A percentile compares a stretch with the other conserved stretches of the same genome.
Conservation (phyloP, 2,797 vertebrate genomes). For the Pelobates cultripes region DNA sequence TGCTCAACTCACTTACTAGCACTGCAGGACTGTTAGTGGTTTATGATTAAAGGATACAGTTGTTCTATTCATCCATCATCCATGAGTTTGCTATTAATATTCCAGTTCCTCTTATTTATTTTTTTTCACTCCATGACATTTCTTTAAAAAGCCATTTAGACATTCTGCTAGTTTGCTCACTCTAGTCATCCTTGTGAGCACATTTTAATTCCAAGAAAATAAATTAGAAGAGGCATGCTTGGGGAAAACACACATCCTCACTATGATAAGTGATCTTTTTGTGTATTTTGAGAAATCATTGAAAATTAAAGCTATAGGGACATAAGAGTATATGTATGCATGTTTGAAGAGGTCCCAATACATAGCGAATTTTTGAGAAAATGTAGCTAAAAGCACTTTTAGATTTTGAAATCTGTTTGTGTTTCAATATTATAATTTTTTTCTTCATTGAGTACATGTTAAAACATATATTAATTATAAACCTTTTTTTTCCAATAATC, state of each 20-base stretch:
- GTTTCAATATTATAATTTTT: conserved; percentile 24
- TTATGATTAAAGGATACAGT: conserved; percentile 71
- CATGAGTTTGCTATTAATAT: conserved; percentile 68
- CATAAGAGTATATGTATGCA: conserved; percentile 54
- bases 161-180: conserved; percentile 54
- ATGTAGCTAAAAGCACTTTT: background rate
- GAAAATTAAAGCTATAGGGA: conserved; percentile 58
- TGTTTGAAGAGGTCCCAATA: conserved; percentile 18
- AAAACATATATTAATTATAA: conserved; percentile 35
- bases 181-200: conserved; percentile 54
- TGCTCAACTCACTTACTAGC: conserved; percentile 64
- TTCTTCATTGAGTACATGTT: conserved; percentile 14
- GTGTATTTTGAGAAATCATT: conserved; percentile 57
- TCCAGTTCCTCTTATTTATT: conserved; percentile 30
- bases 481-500: conserved; percentile 31
- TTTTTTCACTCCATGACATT: conserved; percentile 28
- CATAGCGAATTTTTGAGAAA: background rate
- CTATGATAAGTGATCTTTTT: conserved; percentile 48
- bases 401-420: conserved; percentile 18
- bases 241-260: conserved; percentile 47
- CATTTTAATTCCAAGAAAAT: conserved; percentile 56
- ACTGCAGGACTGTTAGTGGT: conserved; percentile 67
- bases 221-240: conserved; percentile 30
- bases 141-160: conserved; percentile 56
- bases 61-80: conserved; percentile 71